Evolutionary conservation across 2,888 invertebrate species (phyloP).

Genomic region (Papilio protenor): DNA sequence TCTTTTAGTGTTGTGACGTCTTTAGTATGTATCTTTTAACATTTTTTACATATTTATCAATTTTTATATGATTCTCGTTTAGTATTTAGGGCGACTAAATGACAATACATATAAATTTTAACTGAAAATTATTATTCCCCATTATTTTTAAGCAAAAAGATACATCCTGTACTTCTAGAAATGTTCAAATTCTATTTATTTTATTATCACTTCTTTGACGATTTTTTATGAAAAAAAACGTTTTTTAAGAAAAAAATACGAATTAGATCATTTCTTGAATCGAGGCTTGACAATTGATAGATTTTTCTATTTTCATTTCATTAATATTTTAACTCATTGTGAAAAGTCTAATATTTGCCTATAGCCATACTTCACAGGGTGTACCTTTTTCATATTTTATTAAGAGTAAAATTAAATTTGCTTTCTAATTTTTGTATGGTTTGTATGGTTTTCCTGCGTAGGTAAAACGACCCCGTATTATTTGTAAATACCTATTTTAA

Average conservation of each 20-base stretch:
- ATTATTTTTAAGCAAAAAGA: constrained; percentile 64
- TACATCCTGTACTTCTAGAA: constrained; percentile 52
- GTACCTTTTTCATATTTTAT: constrained; percentile 59
- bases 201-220: constrained; percentile 50
- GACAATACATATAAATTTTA: constrained; percentile 81
- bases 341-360: constrained; percentile 50
- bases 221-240: constrained; percentile 54
- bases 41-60: background rate
- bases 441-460: constrained; percentile 82
- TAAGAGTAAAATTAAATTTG: constrained; percentile 62
- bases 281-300: constrained; percentile 39
- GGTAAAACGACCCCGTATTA: constrained; percentile 76
- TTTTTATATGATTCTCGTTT: constrained; percentile 81
- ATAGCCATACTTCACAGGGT: constrained; percentile 48
- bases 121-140: constrained; percentile 74
- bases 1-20: constrained; percentile 27
- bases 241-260: constrained; percentile 59
- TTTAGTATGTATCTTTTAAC: constrained; percentile 27
- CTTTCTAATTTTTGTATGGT: constrained; percentile 79
- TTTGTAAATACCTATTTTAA: constrained; percentile 82
- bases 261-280: constrained; percentile 57
- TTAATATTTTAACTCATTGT: constrained; percentile 49
- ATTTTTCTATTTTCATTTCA: constrained; percentile 52
- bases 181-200: constrained; percentile 42
- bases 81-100: constrained; percentile 84